Evolutionary conservation across 2,113 vertebrate genomes (phyloP).

Genomic region (Donacobius atricapilla): DNA sequence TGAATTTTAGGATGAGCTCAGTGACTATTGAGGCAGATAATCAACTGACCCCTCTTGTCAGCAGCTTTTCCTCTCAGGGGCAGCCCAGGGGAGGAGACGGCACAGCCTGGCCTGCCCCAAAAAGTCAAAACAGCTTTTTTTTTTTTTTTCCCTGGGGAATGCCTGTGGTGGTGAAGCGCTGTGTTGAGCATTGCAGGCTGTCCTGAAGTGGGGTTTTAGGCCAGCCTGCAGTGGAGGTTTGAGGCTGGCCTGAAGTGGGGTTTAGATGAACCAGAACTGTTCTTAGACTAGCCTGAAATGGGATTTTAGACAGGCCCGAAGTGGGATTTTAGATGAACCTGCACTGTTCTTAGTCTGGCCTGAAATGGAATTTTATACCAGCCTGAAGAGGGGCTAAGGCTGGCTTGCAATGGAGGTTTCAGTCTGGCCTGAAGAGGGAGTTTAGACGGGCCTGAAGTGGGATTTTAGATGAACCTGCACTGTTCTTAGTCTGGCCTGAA

Average conservation of each 20-base stretch:
- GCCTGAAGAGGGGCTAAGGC: not conserved
- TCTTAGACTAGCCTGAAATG: rapidly evolving
- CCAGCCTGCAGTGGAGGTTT: not conserved
- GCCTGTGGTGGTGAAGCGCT: too few relatives aligned
- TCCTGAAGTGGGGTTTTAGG: not conserved
- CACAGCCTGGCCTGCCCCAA: not conserved
- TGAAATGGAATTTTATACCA: not conserved
- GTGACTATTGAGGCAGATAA: not conserved
- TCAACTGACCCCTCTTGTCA: not conserved
- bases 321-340: too few relatives aligned
- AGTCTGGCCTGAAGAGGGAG: too few relatives aligned
- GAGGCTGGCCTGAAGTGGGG: not conserved
- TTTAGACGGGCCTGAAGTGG: not conserved
- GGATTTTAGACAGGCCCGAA: rapidly evolving
- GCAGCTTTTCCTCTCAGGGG: not conserved
- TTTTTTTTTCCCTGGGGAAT: too few relatives aligned
- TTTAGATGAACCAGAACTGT: too few relatives aligned
- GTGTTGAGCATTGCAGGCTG: rapidly evolving
- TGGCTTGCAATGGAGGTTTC: too few relatives aligned
- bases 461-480: too few relatives aligned
- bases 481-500: not conserved
- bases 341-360: too few relatives aligned
- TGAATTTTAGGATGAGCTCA: not conserved
- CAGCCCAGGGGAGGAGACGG: not conserved
- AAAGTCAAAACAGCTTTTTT: not conserved